phyloP scores from a whole-genome alignment of 2,113 vertebrate species.

The Dissostichus mawsoni region DNA sequence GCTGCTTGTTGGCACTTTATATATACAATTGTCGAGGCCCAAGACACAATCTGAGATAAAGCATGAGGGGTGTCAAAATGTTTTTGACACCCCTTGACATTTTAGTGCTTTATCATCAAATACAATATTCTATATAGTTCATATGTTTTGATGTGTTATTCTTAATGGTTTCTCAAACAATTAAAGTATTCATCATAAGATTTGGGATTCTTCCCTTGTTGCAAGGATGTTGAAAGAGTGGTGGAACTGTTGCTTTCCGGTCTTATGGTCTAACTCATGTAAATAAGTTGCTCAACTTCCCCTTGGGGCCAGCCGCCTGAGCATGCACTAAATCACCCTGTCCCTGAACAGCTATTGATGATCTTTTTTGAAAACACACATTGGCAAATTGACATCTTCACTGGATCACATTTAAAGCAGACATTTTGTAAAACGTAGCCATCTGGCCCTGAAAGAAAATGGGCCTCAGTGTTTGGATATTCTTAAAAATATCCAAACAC shows the following conservation, averaged over 20 bases:
- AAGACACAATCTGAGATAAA: too few relatives aligned
- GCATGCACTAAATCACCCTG: slow-evolving; percentile 6
- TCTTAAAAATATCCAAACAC: neutral
- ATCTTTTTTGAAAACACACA: neutral
- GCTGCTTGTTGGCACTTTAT: neutral
- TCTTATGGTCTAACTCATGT: slow-evolving; percentile 53
- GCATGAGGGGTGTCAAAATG: too few relatives aligned
- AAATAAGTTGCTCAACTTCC: slow-evolving; percentile 79
- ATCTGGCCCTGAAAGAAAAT: neutral
- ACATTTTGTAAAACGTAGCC: neutral
- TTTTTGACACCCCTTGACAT: neutral
- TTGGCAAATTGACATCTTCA: neutral
- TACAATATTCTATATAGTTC: neutral
- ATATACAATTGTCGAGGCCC: neutral
- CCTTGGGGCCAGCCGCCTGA: slow-evolving; percentile 34
- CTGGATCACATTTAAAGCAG: neutral
- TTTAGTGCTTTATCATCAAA: neutral
- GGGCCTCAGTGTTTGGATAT: neutral
- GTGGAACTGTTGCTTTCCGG: slow-evolving; percentile 75
- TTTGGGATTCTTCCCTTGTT: slow-evolving; percentile 3
- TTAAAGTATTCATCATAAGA: neutral
- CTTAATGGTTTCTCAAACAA: neutral
- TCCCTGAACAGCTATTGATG: neutral
- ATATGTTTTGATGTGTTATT: neutral
- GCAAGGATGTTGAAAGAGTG: slow-evolving; percentile 53